phyloP scores from a whole-genome alignment of 1,140 invertebrate genomes.

The Drosophila murphyi region DNA sequence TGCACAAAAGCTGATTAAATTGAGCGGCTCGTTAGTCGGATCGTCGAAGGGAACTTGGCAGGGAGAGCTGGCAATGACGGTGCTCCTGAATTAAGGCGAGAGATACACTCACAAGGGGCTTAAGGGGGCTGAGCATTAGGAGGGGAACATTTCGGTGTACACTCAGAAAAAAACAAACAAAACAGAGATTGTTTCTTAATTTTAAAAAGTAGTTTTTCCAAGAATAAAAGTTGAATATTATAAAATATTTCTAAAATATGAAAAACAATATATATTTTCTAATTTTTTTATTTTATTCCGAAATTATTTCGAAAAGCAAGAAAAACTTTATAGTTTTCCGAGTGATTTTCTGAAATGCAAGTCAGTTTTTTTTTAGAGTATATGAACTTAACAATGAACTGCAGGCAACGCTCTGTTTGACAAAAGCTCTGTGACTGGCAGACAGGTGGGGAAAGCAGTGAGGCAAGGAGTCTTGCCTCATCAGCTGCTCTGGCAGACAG shows the following conservation, averaged over 20 bases:
- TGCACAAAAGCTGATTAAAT: slow-evolving; percentile 46
- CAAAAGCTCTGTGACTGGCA: slow-evolving; percentile 16
- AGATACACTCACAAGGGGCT: neutral
- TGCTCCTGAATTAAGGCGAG: slow-evolving; percentile 17
- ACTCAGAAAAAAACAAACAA: too few species aligned
- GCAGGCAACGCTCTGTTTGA: slow-evolving; percentile 17
- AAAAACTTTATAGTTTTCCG: too few species aligned
- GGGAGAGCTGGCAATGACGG: slow-evolving; percentile 12
- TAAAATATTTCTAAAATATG: too few species aligned
- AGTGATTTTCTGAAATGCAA: too few species aligned
- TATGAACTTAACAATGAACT: slow-evolving; percentile 1
- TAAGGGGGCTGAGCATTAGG: too few species aligned
- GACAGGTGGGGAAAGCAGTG: neutral
- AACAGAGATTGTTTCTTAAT: too few species aligned
- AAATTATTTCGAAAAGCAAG: too few species aligned
- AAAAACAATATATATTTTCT: too few species aligned
- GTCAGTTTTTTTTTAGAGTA: too few species aligned
- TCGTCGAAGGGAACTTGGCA: slow-evolving; percentile 1
- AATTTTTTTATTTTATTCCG: too few species aligned
- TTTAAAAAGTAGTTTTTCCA: too few species aligned
- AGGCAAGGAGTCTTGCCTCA: neutral
- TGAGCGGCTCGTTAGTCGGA: slow-evolving; percentile 42
- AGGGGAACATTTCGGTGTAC: neutral
- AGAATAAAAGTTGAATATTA: too few species aligned
- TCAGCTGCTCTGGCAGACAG: slow-evolving; percentile 24